Percentiles rank a stretch among this genome's conserved stretches.
Evolutionary conservation across 2,113 vertebrate genomes (phyloP).

Genomic region (Formicarius rufipectus): DNA sequence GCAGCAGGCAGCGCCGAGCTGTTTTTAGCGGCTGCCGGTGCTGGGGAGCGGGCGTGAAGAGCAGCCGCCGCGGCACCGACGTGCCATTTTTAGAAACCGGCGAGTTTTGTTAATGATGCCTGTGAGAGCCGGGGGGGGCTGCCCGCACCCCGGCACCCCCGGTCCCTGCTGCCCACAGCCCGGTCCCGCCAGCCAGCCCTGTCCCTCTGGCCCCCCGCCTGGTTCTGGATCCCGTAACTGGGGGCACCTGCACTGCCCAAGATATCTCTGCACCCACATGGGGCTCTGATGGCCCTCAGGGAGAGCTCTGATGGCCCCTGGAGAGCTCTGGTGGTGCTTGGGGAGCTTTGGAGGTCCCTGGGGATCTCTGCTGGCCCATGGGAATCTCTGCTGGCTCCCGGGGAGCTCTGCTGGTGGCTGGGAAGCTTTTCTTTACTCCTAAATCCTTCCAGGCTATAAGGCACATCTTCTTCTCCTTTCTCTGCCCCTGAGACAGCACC

Average conservation of each 20-base stretch:
- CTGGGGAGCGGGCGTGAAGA: constrained; percentile 10
- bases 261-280: background rate
- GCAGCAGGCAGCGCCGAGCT: constrained; percentile 23
- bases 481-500: background rate
- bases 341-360: background rate
- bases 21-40: constrained; percentile 28
- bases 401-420: background rate
- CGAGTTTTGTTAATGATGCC: background rate
- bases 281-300: background rate
- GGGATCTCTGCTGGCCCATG: background rate
- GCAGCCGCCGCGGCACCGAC: background rate
- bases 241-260: background rate
- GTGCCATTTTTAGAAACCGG: background rate
- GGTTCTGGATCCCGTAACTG: background rate
- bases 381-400: background rate
- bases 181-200: background rate
- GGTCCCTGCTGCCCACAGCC: rapidly evolving
- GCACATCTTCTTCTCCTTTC: background rate
- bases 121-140: background rate
- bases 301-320: background rate
- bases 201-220: background rate
- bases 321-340: background rate
- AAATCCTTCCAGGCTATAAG: background rate
- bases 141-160: background rate
- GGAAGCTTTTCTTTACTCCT: background rate